Evolutionary conservation across 37 sponge, comb jelly and placozoan genomes (phyloP), one percentile per base, ranked within the genome.

Genomic region (Crambe crambe): DNA sequence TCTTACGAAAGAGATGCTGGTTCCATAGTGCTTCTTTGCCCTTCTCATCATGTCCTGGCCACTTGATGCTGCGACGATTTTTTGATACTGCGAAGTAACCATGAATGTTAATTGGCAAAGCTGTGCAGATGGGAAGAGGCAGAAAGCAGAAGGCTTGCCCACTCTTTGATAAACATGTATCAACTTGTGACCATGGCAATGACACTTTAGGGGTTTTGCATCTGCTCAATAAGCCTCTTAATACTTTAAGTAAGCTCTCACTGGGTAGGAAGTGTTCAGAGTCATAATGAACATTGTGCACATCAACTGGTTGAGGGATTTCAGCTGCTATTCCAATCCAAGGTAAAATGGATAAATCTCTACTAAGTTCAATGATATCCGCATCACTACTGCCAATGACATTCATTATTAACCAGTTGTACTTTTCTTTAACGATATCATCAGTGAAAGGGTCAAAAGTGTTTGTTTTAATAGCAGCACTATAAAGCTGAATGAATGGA

Each of bases 111-210:
- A 90, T 88, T 41, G 95, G 95, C n/a, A 87, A 70, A 15, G 60
- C 38, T 68, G 76, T 83, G 12, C 40, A 65, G 0, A 68, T 70
- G 39, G 95, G 83, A 40, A 94, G 71, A 5, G 95, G 95, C n/a
- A 94, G 83, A 78, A 94, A 94, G 42, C 95, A 94, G 70, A 87
- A 94, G 3, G 86, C 85, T 44, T 77, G 77, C 0, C 94, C 94
- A 70, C 59, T 38, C 23, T 61, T 9, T 23, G 32, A 42, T 47
- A 65, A 41, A 10, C 70, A 36, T 3, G 35, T 27, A 8, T 51
- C 76, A 15, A 44, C 70, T 35, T 61, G 26, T 10, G n/a, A 29
- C 74, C 74, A 73, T 32, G 77, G 77, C 23, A 74, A 32, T 5
- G 30, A 20, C 23, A 66, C 3, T 27, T 32, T 47, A 47, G 12